phyloP scores from a whole-genome alignment of 2,797 vertebrate genomes.

The Schizothorax lantsangensis region DNA sequence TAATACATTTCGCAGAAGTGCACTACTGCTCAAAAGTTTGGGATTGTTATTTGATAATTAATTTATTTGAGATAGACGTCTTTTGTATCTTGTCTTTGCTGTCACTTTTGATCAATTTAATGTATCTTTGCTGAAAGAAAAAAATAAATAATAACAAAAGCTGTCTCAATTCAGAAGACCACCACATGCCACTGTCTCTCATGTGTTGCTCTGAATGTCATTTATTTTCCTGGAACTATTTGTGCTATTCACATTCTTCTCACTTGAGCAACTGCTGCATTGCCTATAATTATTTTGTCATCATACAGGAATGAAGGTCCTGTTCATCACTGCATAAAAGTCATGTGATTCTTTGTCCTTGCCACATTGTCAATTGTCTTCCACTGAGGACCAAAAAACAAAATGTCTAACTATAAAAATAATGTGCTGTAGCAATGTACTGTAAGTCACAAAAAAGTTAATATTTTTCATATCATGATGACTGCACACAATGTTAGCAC shows the following conservation, averaged over 20 bases:
- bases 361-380: background rate
- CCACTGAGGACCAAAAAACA: background rate
- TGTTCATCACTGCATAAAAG: slow-evolving; percentile 9
- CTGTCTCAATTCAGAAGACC: background rate
- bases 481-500: background rate
- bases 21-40: background rate
- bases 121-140: background rate
- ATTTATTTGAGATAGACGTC: background rate
- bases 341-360: slow-evolving; percentile 6
- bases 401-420: background rate
- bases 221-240: background rate
- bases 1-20: background rate
- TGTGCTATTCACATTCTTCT: slow-evolving; percentile 9
- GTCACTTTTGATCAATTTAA: background rate
- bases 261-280: slow-evolving; percentile 12
- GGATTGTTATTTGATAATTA: background rate
- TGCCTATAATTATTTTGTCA: slow-evolving; percentile 34
- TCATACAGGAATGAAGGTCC: slow-evolving; percentile 17
- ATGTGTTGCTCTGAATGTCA: background rate
- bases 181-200: background rate
- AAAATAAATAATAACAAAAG: background rate
- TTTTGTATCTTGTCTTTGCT: background rate
- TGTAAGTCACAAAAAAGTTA: background rate
- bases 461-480: background rate
- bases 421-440: background rate